phyloP scores from a whole-genome alignment of 2,797 vertebrate species.

The Poeciliopsis gracilis region DNA sequence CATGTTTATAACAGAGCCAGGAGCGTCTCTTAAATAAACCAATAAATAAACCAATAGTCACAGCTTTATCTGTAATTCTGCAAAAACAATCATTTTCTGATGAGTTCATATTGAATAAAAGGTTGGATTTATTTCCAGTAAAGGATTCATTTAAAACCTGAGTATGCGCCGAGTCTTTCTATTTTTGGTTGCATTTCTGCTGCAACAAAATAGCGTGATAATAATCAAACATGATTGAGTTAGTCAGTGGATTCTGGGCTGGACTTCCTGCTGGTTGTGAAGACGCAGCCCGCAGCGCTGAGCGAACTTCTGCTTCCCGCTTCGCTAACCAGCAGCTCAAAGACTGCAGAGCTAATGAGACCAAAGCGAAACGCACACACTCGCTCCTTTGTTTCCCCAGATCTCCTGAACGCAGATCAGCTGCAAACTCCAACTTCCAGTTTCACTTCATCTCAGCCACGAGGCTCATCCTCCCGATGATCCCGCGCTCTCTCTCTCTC shows the following conservation, averaged over 20 bases:
- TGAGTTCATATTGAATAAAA: neutral
- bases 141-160: neutral
- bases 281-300: conserved; percentile 19
- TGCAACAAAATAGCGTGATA: conserved; percentile 15
- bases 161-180: neutral
- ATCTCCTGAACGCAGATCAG: neutral
- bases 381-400: neutral
- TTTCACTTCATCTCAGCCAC: neutral
- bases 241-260: conserved; percentile 39
- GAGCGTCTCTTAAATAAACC: neutral
- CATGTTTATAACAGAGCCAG: too few species aligned
- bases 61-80: neutral
- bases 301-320: conserved; percentile 22
- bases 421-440: conserved; percentile 7
- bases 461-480: neutral
- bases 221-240: conserved; percentile 17
- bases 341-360: conserved; percentile 33
- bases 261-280: conserved; percentile 58
- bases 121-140: neutral
- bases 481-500: neutral
- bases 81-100: neutral
- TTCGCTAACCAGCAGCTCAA: conserved; percentile 32
- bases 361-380: neutral
- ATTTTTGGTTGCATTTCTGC: neutral
- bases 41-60: neutral